Conservation (phyloP, 2,113 vertebrate species). For the Periophthalmus modestus region DNA sequence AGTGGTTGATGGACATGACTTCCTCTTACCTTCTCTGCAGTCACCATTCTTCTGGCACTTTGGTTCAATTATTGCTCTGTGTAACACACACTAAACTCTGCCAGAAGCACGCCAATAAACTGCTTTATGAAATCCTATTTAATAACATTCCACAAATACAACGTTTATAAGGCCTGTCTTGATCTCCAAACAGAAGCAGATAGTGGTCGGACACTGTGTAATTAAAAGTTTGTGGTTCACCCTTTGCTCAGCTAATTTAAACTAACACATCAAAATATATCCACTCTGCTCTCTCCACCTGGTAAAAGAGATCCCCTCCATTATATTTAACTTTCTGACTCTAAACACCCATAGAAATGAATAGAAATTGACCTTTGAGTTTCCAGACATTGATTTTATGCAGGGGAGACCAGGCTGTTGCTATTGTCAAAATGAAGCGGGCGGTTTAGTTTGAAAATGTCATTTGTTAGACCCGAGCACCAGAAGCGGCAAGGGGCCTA, state of each 20-base stretch:
- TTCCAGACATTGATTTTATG: slow-evolving; percentile 31
- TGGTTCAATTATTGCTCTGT: slow-evolving; percentile 36
- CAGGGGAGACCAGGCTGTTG: slow-evolving; percentile 8
- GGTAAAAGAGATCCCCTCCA: slow-evolving; percentile 28
- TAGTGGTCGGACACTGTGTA: slow-evolving; percentile 14
- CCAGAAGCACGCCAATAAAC: slow-evolving; percentile 35
- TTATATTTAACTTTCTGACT: slow-evolving; percentile 28
- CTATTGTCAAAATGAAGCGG: slow-evolving; percentile 36
- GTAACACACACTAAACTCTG: slow-evolving; percentile 36
- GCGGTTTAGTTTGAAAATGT: slow-evolving; percentile 10
- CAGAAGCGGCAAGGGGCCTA: too few relatives aligned
- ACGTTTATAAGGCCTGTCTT: slow-evolving; percentile 4
- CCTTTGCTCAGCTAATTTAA: slow-evolving; percentile 6
- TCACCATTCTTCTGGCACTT: slow-evolving; percentile 40
- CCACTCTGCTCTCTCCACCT: slow-evolving; percentile 8
- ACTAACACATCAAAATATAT: slow-evolving; percentile 16
- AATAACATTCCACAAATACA: slow-evolving; percentile 31
- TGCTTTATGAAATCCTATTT: slow-evolving; percentile 28
- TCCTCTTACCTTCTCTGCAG: slow-evolving; percentile 40
- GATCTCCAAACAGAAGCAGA: slow-evolving; percentile 10
- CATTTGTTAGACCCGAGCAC: neutral
- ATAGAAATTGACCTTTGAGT: slow-evolving; percentile 54
- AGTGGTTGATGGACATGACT: neutral
- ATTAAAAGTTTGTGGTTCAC: slow-evolving; percentile 54
- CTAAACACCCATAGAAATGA: slow-evolving; percentile 37